phyloP scores from a whole-genome alignment of 2,113 vertebrate genomes.

The Arizona elegans region DNA sequence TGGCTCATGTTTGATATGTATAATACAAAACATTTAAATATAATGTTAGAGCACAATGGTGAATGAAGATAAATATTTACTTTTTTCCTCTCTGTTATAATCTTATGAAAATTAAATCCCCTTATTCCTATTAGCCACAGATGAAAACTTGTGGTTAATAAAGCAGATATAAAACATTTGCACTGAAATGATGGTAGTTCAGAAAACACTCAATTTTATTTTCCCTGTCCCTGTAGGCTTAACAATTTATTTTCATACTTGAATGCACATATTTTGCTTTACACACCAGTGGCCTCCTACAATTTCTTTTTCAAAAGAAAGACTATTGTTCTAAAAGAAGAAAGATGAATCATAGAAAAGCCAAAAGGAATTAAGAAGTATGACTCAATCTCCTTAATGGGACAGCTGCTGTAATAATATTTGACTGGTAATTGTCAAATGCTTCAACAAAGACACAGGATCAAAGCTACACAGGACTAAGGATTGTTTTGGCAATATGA shows the following conservation, averaged over 20 bases:
- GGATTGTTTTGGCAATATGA: slow-evolving; percentile 68
- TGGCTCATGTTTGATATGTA: neutral
- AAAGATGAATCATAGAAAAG: slow-evolving; percentile 83
- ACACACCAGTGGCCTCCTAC: slow-evolving; percentile 74
- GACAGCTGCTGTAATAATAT: slow-evolving; percentile 85
- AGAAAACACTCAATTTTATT: neutral
- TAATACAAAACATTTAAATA: neutral
- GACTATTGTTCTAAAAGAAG: slow-evolving; percentile 88
- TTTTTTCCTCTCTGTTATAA: neutral
- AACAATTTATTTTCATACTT: slow-evolving; percentile 9
- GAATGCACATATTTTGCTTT: slow-evolving; percentile 63
- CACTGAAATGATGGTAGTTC: neutral
- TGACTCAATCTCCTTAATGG: slow-evolving; percentile 75
- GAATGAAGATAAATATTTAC: neutral
- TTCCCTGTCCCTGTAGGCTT: neutral
- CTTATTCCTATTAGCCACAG: neutral
- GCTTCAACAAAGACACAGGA: slow-evolving; percentile 69
- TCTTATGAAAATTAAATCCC: neutral
- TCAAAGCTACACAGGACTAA: slow-evolving; percentile 37
- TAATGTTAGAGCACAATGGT: neutral
- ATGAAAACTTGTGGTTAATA: neutral
- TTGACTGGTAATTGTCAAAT: slow-evolving; percentile 80
- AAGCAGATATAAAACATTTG: neutral
- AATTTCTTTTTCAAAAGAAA: slow-evolving; percentile 65
- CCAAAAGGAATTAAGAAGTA: slow-evolving; percentile 78